Base-by-base conservation (phyloP, 1,140 invertebrate genomes). In the Hermetia illucens region DNA sequence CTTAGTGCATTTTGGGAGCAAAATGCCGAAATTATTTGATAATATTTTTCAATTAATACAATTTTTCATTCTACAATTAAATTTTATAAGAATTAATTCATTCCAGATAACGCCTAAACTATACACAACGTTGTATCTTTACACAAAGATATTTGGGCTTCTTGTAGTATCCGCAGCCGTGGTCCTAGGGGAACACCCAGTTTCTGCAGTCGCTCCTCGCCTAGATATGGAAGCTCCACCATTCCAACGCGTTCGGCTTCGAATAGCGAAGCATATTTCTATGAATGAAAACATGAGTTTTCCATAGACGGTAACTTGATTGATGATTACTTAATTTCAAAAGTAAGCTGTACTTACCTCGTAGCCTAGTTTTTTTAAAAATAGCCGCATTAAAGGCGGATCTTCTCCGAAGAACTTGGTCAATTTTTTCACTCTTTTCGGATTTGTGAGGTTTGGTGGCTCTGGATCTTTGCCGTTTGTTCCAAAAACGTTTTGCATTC, bases 361-460 rank as follows among this genome's bases (percentile, higher is more conserved):
- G 67, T 92, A 94, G 45, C 88, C 88, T 41, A 94, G 71, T 68
- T 88, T 88, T 62, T 87, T 81, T 29, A 94, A 70, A 64, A 92
- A 93, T 17, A 92, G 69, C 58, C 86, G 71, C 55, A 94, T 74
- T 25, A 92, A 70, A 9, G 87, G 88, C 20, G 88, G 88, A 55
- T 94, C 89, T 58, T 89, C 83, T 9, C 88, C 88, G 65, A 93
- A 94, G 71, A 93, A 92, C 64, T 90, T 90, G 22, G 75, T 86
- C 29, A 87, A 68, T 44, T 84, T 80, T 53, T 82, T 83, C 0
- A 88, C 82, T 40, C 82, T 67, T 36, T 75, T 79, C 0, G 88
- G 88, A 64, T 90, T 90, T 18, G 85, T 75, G 45, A 79, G 68
- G 19, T 72, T 74, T 44, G 72, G 75, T 22, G 75, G 62, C 50